These are phyloP conservation scores for Pycnonotus jocosus DNA, from an alignment of 2,113 vertebrate species.

Conservation along the genomic window DNA sequence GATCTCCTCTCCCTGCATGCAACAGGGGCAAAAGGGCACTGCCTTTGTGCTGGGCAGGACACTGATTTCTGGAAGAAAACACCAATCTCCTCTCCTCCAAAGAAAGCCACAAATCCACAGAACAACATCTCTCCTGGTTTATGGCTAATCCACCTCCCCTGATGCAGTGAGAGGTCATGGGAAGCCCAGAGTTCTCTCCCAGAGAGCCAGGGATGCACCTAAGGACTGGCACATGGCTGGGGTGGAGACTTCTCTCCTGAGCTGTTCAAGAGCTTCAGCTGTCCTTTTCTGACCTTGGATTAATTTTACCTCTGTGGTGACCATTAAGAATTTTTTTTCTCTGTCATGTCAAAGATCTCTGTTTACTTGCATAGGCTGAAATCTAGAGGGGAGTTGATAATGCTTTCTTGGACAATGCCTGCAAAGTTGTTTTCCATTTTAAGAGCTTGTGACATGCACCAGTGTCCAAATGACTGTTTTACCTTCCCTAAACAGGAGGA, in stretches of 20 bases:
- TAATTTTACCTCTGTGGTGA: not conserved
- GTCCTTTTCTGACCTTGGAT: not conserved
- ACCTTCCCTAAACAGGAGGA: not conserved
- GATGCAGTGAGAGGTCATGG: not conserved
- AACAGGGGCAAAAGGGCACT: not conserved
- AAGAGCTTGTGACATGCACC: not conserved
- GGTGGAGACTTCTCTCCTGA: not conserved
- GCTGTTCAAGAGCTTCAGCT: not conserved
- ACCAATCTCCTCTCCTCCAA: not conserved
- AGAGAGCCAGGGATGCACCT: not conserved
- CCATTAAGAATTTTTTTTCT: not conserved
- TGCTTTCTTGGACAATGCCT: not conserved
- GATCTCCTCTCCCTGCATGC: not conserved
- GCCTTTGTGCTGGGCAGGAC: slow-evolving; percentile 10
- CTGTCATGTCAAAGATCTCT: not conserved
- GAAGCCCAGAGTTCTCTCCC: not conserved
- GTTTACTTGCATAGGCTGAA: not conserved
- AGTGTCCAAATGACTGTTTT: not conserved
- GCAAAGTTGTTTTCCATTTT: not conserved
- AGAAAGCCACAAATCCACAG: not conserved
- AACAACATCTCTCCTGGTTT: not conserved
- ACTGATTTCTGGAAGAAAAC: not conserved
- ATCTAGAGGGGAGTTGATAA: not conserved
- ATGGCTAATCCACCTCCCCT: not conserved
- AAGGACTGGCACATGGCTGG: not conserved